Conservation (phyloP, 1,140 invertebrate species). For the Parasteatoda tepidariorum region DNA sequence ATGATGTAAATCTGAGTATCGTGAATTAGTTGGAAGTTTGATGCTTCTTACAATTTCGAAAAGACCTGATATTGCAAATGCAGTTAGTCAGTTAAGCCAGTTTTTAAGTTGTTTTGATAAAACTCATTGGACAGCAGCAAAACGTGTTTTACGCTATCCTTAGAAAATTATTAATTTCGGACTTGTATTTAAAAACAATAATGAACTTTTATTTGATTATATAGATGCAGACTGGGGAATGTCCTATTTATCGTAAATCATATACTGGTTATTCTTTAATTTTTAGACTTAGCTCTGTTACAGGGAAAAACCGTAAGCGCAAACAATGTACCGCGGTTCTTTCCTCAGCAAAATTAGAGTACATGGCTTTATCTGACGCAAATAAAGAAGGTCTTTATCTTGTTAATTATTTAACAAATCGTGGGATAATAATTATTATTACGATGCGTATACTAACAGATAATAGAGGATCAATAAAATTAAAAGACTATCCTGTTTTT, state of each 20-base stretch:
- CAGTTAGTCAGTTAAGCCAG: conserved; percentile 69
- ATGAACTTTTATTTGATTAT: neutral
- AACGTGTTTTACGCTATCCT: conserved; percentile 62
- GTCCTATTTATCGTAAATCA: conserved; percentile 62
- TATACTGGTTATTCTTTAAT: conserved; percentile 67
- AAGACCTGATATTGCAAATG: conserved; percentile 70
- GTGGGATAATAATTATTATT: neutral
- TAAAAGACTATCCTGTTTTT: neutral
- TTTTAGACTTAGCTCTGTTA: conserved; percentile 67
- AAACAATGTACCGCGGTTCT: conserved; percentile 70
- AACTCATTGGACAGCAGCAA: conserved; percentile 65
- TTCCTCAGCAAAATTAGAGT: conserved; percentile 70
- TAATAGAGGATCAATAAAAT: neutral
- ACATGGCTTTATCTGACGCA: conserved; percentile 67
- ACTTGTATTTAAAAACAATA: neutral
- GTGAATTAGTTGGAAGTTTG: neutral
- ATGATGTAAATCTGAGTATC: conserved; percentile 56
- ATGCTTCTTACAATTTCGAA: conserved; percentile 65
- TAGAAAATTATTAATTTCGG: conserved; percentile 62
- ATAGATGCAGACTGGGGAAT: conserved; percentile 8
- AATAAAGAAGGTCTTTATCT: conserved; percentile 61
- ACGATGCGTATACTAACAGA: neutral
- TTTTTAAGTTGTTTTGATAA: conserved; percentile 65
- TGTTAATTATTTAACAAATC: conserved; percentile 13
- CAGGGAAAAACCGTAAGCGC: conserved; percentile 68